These are phyloP conservation scores for Hirundichthys speculiger DNA, from an alignment of 2,113 vertebrate species.

Conservation along the genomic window DNA sequence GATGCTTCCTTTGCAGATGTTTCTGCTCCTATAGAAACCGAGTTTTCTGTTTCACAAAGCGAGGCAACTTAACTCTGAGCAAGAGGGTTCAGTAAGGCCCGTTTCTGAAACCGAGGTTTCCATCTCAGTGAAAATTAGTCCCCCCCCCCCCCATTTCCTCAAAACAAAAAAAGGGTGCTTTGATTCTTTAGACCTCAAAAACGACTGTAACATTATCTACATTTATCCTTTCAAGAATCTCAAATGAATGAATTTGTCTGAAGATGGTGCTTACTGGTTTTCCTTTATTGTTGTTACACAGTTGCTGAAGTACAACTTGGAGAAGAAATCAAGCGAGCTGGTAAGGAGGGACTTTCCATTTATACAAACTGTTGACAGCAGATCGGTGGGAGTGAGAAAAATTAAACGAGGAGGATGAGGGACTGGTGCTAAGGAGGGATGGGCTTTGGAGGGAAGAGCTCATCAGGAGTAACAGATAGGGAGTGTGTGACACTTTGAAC, in stretches of 20 bases:
- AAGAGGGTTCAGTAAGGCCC: no score
- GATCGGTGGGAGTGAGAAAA: constrained; percentile 74
- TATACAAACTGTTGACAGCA: constrained; percentile 76
- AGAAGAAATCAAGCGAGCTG: constrained; percentile 93
- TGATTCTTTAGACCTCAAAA: no score
- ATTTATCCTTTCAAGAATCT: neutral
- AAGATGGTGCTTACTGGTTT: neutral
- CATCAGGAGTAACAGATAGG: constrained; percentile 83
- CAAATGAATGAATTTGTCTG: neutral
- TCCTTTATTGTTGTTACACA: constrained; percentile 79
- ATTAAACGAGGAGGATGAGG: constrained; percentile 60
- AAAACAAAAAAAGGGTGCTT: no score
- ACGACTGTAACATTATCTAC: no score
- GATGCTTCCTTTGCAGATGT: no score
- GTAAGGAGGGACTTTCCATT: constrained; percentile 87
- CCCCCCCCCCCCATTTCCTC: no score
- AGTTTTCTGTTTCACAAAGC: no score
- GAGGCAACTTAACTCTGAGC: no score
- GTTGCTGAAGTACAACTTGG: constrained; percentile 93
- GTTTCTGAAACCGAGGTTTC: no score
- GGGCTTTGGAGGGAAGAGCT: constrained; percentile 71
- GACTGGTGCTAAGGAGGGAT: constrained; percentile 72
- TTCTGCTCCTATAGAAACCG: no score
- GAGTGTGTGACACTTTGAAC: constrained; percentile 84
- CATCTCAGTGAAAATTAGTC: no score